phyloP scores from a whole-genome alignment of 2,797 vertebrate genomes.

The Tadarida brasiliensis region DNA sequence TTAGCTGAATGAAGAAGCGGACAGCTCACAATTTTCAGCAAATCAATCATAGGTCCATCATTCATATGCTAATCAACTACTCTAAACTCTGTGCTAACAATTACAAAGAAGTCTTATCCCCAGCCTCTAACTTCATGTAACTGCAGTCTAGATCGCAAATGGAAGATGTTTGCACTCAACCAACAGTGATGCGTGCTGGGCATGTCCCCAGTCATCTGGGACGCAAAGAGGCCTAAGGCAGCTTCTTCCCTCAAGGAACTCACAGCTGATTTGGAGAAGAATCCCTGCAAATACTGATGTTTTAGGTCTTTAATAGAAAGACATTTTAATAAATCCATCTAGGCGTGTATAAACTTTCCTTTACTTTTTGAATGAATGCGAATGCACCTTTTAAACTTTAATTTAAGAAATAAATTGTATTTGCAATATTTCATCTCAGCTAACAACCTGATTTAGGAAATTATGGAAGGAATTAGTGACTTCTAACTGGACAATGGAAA shows the following conservation, averaged over 20 bases:
- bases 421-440: background rate
- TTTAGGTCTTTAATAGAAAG: background rate
- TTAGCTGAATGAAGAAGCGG: background rate
- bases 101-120: background rate
- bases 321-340: background rate
- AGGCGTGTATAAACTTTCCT: background rate
- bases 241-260: background rate
- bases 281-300: background rate
- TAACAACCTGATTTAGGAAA: background rate
- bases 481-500: rapidly evolving
- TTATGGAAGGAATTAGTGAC: background rate
- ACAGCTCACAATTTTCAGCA: background rate
- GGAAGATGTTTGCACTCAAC: rapidly evolving
- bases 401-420: background rate
- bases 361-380: background rate
- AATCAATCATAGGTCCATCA: background rate
- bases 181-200: no score
- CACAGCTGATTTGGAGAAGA: background rate
- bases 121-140: background rate
- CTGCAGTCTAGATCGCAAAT: background rate
- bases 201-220: background rate
- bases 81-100: background rate
- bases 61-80: background rate
- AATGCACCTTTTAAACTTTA: background rate
- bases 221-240: background rate